Base-by-base conservation (phyloP, 2,888 invertebrate species). In the Drosophila nr. medialis region DNA sequence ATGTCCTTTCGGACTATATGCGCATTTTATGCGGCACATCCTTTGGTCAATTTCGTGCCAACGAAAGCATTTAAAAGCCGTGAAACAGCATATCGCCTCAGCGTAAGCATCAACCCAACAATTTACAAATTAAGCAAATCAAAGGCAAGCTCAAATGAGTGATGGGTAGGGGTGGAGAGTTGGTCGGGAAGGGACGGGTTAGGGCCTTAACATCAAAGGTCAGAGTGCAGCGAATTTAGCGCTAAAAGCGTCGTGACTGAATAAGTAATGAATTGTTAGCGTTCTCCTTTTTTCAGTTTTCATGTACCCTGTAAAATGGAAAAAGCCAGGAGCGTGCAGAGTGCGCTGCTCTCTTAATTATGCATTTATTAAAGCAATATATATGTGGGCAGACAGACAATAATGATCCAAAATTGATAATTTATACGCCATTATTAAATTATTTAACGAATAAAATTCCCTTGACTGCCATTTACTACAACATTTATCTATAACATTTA, bases 111-210 rank as follows among this genome's bases (percentile, higher is more conserved):
- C 58, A 56, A 40, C 67, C 72, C 68, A 58, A 67, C 75, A 86
- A 86, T 88, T 84, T 88, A 78, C 89, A 83, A 84, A 88, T 84
- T 84, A 84, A 88, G 84, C 84, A 86, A 84, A 88, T 84, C 89
- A 88, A 84, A 84, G 83, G 79, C 77, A 63, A 76, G 64, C 55
- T 60, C 54, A 61, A 74, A 64, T 68, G 62, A 62, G 68, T 36
- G 60, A 36, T 24, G 13, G 30, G 29, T 0, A 29, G 49, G 21
- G 24, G 5, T 36, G 13, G 49, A 27, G 15, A 4, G 15, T 24
- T 15, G 58, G 50, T 13, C 6, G 24, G 24, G 27, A 10, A 30
- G 24, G 8, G 54, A n/a, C 15, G 27, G 48, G 50, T 11, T 6
- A n/a, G 48, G 29, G 4, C 8, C 29, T 21, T 29, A 51, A 40